These are phyloP conservation scores for Eledone cirrhosa DNA, from an alignment of 2,888 invertebrate genomes.

Conservation along the genomic window DNA sequence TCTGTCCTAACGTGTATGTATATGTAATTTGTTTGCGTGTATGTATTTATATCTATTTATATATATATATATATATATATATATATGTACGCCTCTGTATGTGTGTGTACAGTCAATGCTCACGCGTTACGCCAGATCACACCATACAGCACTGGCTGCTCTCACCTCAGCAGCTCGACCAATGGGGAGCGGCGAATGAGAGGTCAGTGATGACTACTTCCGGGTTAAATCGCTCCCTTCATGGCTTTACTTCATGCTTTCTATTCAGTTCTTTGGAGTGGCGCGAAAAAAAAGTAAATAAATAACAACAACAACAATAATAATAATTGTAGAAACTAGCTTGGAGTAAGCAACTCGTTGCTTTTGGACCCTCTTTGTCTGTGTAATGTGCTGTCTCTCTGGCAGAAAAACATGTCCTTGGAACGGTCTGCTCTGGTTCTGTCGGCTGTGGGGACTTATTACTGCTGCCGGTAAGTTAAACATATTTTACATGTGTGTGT, in stretches of 20 bases:
- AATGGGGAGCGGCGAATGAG: too few relatives aligned
- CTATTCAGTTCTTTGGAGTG: too few relatives aligned
- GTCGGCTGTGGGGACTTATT: slow-evolving; percentile 22
- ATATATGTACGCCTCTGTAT: too few relatives aligned
- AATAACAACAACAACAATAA: too few relatives aligned
- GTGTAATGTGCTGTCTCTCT: slow-evolving; percentile 15
- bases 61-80: too few relatives aligned
- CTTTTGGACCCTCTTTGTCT: neutral
- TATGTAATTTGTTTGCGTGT: too few relatives aligned
- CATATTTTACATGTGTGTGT: neutral
- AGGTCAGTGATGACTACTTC: slow-evolving; percentile 17
- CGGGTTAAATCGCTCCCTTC: slow-evolving; percentile 22
- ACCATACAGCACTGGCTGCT: slow-evolving; percentile 19
- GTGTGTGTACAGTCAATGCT: too few relatives aligned
- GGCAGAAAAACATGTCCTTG: slow-evolving; percentile 17
- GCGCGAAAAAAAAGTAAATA: too few relatives aligned
- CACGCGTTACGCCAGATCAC: neutral
- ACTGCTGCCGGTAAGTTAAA: slow-evolving; percentile 22
- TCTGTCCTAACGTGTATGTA: too few relatives aligned
- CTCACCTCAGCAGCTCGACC: slow-evolving; percentile 13
- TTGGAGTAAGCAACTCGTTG: too few relatives aligned
- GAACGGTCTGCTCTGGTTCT: slow-evolving; percentile 5
- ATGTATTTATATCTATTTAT: too few relatives aligned
- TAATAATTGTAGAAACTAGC: too few relatives aligned
- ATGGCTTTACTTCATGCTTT: slow-evolving; percentile 4